phyloP scores from a whole-genome alignment of 2,888 invertebrate species.

The Agrochola circellaris region DNA sequence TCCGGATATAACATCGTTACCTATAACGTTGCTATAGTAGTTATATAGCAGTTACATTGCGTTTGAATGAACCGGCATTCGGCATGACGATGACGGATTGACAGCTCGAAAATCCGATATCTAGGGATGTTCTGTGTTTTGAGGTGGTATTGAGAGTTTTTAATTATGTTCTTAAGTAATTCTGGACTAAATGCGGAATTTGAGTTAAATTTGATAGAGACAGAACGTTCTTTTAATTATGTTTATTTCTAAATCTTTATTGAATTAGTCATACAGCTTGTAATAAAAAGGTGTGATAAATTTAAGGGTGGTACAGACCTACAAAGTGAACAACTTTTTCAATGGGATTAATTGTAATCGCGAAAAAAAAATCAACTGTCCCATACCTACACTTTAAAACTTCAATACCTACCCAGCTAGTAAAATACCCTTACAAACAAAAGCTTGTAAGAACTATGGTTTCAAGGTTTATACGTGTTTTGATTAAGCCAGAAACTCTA shows the following conservation, averaged over 20 bases:
- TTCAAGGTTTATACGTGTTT: too few relatives aligned
- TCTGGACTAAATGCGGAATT: background rate
- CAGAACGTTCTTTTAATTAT: background rate
- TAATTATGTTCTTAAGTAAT: background rate
- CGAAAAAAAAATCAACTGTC: too few relatives aligned
- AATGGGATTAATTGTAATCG: too few relatives aligned
- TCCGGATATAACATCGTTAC: constrained; percentile 75
- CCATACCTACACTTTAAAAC: too few relatives aligned
- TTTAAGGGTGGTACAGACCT: too few relatives aligned
- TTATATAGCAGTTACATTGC: constrained; percentile 45
- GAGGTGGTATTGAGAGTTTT: constrained; percentile 3
- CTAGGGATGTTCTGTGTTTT: constrained; percentile 16
- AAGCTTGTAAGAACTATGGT: too few relatives aligned
- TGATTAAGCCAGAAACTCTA: too few relatives aligned
- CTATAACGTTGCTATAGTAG: constrained; percentile 51
- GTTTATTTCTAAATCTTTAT: background rate
- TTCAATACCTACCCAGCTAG: too few relatives aligned
- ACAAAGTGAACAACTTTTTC: too few relatives aligned
- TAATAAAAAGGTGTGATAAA: too few relatives aligned
- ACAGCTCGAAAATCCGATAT: constrained; percentile 25
- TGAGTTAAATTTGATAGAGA: background rate
- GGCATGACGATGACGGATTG: constrained; percentile 19
- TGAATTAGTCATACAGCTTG: too few relatives aligned
- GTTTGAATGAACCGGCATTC: constrained; percentile 37
- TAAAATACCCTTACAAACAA: too few relatives aligned